These are phyloP conservation scores for Perca flavescens DNA, from an alignment of 2,113 vertebrate genomes.

Conservation along the genomic window DNA sequence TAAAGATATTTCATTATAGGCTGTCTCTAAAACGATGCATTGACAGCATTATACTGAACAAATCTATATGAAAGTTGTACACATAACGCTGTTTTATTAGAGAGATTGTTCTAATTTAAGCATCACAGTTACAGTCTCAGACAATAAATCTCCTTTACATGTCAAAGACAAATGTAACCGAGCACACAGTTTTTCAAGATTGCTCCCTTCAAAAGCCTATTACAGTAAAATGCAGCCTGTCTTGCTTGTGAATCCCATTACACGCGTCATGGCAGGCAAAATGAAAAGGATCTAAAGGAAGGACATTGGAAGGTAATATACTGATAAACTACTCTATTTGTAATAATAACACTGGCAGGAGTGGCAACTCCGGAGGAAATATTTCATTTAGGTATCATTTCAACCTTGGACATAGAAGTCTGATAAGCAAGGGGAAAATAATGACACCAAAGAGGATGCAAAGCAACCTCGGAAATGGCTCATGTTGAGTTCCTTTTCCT, in stretches of 20 bases:
- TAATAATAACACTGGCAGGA: slow-evolving; percentile 63
- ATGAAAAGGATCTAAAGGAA: slow-evolving; percentile 68
- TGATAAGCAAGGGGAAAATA: slow-evolving; percentile 33
- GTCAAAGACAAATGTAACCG: slow-evolving; percentile 43
- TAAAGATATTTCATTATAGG: not conserved
- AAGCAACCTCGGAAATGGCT: slow-evolving; percentile 31
- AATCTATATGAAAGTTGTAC: not conserved
- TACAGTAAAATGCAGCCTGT: slow-evolving; percentile 57
- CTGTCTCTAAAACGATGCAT: not conserved
- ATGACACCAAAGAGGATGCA: slow-evolving; percentile 27
- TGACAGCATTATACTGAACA: not conserved
- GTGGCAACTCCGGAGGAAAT: slow-evolving; percentile 56
- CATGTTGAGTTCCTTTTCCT: slow-evolving; percentile 13
- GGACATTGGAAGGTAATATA: slow-evolving; percentile 57
- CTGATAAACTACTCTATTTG: slow-evolving; percentile 73
- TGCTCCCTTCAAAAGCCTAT: slow-evolving; percentile 57
- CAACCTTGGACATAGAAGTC: slow-evolving; percentile 57
- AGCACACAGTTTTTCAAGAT: slow-evolving; percentile 47
- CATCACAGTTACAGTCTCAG: slow-evolving; percentile 25
- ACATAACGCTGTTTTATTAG: slow-evolving; percentile 9
- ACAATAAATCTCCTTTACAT: slow-evolving; percentile 27
- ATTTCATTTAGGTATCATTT: slow-evolving; percentile 62
- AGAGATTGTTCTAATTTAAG: slow-evolving; percentile 33
- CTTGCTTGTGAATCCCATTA: slow-evolving; percentile 70
- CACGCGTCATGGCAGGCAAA: slow-evolving; percentile 57